Evolutionary conservation across 2,797 vertebrate genomes (phyloP).

Genomic region (Cottoperca gobio): DNA sequence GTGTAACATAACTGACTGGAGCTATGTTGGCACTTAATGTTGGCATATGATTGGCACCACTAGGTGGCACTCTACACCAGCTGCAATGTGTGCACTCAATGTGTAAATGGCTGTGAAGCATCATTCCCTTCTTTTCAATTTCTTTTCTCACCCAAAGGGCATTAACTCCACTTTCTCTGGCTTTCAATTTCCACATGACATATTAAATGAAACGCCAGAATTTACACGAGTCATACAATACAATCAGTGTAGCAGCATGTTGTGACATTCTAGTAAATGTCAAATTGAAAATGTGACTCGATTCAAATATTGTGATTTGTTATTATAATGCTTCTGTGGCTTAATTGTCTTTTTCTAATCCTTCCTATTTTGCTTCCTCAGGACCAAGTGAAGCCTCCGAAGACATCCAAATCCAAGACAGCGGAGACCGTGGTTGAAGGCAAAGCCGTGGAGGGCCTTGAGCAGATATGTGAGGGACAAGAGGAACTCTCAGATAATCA

Average conservation of each 20-base stretch:
- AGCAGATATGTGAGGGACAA: constrained; percentile 85
- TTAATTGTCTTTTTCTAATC: constrained; percentile 25
- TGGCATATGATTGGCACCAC: constrained; percentile 40
- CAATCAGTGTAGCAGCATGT: neutral
- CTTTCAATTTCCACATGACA: constrained; percentile 18
- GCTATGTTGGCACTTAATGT: neutral
- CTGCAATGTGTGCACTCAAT: neutral
- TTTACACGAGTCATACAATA: constrained; percentile 28
- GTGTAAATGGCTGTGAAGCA: constrained; percentile 1
- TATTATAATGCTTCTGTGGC: neutral
- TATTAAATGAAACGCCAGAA: constrained; percentile 28
- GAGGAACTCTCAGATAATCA: constrained; percentile 80
- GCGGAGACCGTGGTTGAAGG: constrained; percentile 76
- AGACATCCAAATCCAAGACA: constrained; percentile 87
- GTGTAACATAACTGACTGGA: neutral
- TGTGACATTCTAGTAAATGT: constrained; percentile 27
- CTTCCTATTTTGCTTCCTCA: constrained; percentile 61
- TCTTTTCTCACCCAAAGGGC: constrained; percentile 4
- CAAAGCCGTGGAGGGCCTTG: constrained; percentile 74
- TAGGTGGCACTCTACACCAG: constrained; percentile 70
- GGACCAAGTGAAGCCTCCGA: constrained; percentile 92
- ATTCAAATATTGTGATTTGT: neutral
- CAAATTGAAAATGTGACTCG: constrained; percentile 10
- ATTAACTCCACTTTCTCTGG: constrained; percentile 23
- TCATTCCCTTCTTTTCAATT: constrained; percentile 25